phyloP scores from a whole-genome alignment of 2,113 vertebrate genomes.

The Falcunculus frontatus region DNA sequence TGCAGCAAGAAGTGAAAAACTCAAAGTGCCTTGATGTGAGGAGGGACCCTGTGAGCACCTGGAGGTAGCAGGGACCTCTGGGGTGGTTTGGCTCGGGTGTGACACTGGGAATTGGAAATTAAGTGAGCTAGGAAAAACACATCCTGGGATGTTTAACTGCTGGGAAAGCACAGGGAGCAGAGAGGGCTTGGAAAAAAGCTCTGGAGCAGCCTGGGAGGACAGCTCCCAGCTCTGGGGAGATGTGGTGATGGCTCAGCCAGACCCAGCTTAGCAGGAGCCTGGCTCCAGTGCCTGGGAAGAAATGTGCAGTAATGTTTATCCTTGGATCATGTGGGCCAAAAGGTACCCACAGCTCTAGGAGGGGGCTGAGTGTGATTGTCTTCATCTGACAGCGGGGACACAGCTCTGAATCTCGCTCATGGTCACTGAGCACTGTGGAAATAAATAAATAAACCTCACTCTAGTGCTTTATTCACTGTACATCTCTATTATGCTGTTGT shows the following conservation, averaged over 20 bases:
- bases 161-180: background rate
- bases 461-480: background rate
- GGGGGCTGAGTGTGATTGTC: background rate
- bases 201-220: background rate
- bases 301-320: background rate
- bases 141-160: background rate
- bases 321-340: background rate
- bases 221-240: background rate
- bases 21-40: background rate
- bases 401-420: background rate
- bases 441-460: background rate
- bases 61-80: background rate
- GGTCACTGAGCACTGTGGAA: background rate
- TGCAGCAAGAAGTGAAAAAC: background rate
- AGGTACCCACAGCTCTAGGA: no score
- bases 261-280: background rate
- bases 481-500: background rate
- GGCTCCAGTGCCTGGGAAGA: background rate
- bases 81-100: accelerated
- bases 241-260: background rate
- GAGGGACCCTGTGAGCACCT: background rate
- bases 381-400: background rate
- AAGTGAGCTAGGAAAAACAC: background rate
- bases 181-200: background rate
- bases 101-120: background rate